Evolutionary conservation across 2,797 vertebrate genomes (phyloP).

Genomic region (Sebastes itinus): DNA sequence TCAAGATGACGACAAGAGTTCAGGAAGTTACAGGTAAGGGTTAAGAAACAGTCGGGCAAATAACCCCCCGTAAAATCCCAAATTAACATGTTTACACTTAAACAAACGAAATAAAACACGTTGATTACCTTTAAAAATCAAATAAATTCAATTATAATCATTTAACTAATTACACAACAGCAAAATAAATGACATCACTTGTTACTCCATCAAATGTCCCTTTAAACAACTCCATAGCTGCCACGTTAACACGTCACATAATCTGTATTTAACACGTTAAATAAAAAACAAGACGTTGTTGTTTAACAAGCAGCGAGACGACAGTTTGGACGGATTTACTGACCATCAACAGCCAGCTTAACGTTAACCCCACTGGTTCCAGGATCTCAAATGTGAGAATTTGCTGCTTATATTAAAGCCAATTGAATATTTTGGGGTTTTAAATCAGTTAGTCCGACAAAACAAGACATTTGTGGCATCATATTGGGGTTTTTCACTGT

Average conservation of each 20-base stretch:
- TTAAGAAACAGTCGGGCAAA: neutral
- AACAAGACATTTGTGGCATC: too few relatives aligned
- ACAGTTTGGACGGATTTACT: too few relatives aligned
- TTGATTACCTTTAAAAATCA: neutral
- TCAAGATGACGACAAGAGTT: neutral
- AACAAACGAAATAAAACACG: neutral
- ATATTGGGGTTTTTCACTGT: neutral
- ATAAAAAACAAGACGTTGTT: neutral
- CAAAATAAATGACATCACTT: neutral
- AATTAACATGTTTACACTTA: neutral
- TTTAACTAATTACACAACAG: neutral
- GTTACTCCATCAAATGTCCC: too few relatives aligned
- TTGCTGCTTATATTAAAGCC: too few relatives aligned
- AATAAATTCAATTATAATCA: neutral
- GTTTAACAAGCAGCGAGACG: too few relatives aligned
- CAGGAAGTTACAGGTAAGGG: neutral
- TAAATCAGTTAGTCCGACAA: too few relatives aligned
- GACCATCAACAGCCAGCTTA: too few relatives aligned
- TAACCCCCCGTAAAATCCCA: neutral
- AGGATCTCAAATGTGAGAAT: too few relatives aligned
- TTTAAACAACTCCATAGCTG: too few relatives aligned
- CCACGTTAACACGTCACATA: too few relatives aligned
- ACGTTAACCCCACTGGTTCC: too few relatives aligned
- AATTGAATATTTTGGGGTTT: too few relatives aligned
- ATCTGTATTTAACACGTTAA: neutral